Evolutionary conservation across 2,797 vertebrate species (phyloP), one percentile per base, ranked within the genome.

Genomic region (Gymnoscopelus microlampas): DNA sequence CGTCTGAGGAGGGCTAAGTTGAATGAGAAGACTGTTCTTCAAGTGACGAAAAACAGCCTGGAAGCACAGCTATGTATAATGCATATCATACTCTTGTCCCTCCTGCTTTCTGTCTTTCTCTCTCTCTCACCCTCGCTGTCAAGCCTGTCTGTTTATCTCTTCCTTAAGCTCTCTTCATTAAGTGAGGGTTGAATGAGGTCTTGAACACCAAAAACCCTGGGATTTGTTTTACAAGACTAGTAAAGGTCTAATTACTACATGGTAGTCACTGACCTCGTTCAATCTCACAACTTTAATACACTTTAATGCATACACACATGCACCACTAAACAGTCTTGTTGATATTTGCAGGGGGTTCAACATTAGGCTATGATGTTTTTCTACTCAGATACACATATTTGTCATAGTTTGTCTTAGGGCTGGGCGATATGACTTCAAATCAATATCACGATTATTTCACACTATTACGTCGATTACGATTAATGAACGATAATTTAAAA

Each of bases 241-340:
- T 66, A 76, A 84, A 81, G 68, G 14, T 49, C 69, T 74, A 75
- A 83, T 85, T 77, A 85, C 44, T 71, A 47, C 55, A 57, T 53
- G 67, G 53, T 63, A 74, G 50, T 73, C 51, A 62, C 23, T 15
- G 60, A 76, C 60, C 39, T 24, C 60, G 61, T 60, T 53, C 63
- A 68, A 49, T n/a, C 58, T 14, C 9, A 19, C 13, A 65, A 13
- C 47, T 29, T 73, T 59, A n/a, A n/a, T n/a, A 62, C 51, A 59
- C 57, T 8, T 10, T 9, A 24, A 59, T 7, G 15, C 56, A 58
- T 13, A n/a, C 56, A 24, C 26, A 58, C 51, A 51, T 7, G 48
- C 11, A 73, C 4, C 60, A 19, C 35, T 6, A 6, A 54, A 29
- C 26, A 26, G 26, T 29, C 26, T 19, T 29, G 35, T 51, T 44